Evolutionary conservation across 2,888 invertebrate species (phyloP).

Genomic region (Gymnocheta viridis): DNA sequence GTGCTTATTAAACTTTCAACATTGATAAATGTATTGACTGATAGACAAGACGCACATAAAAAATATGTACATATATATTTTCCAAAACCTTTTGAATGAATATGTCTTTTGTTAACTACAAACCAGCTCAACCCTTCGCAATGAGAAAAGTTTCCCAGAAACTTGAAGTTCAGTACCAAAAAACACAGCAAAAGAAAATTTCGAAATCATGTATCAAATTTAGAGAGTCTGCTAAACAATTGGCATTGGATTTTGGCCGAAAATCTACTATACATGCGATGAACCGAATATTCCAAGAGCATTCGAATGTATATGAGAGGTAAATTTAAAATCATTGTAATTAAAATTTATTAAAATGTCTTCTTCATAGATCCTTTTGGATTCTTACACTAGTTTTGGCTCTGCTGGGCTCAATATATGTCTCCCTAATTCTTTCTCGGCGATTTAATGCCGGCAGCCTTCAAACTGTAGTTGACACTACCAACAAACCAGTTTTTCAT

Average conservation of each 20-base stretch:
- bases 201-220: neutral
- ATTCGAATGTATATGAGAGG: conserved; percentile 72
- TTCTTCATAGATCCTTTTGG: conserved; percentile 76
- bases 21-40: no score
- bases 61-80: no score
- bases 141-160: conserved; percentile 45
- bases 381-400: conserved; percentile 76
- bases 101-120: conserved; percentile 60
- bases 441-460: conserved; percentile 78
- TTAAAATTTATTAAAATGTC: neutral
- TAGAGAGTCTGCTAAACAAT: conserved; percentile 68
- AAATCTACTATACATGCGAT: conserved; percentile 79
- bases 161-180: neutral
- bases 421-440: conserved; percentile 77
- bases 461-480: conserved; percentile 80
- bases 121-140: conserved; percentile 68
- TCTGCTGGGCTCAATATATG: conserved; percentile 77
- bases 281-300: conserved; percentile 74
- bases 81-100: neutral
- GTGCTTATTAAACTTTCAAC: no score
- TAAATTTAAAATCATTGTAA: conserved; percentile 19
- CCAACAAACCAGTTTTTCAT: conserved; percentile 78
- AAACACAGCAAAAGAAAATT: neutral
- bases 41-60: no score
- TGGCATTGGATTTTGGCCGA: conserved; percentile 75